Percentiles rank a stretch among this genome's conserved stretches.
phyloP scores from a whole-genome alignment of 2,113 vertebrate genomes.

The Oncorhynchus gorbuscha region DNA sequence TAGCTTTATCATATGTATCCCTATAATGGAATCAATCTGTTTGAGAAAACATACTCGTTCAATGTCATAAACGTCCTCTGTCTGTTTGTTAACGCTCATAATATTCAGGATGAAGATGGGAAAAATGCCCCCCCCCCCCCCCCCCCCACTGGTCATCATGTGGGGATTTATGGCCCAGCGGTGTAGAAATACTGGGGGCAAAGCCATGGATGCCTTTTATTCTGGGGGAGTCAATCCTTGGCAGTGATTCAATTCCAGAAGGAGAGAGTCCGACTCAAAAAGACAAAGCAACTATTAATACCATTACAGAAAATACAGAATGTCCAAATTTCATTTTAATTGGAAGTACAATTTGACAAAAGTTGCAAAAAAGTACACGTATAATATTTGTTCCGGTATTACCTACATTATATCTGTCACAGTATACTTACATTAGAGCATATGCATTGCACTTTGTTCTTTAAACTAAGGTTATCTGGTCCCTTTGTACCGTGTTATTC shows the following conservation, averaged over 20 bases:
- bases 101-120: too few relatives aligned
- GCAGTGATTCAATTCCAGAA: slow-evolving; percentile 20
- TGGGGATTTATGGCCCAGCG: slow-evolving; percentile 46
- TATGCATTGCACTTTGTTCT: background rate
- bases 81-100: background rate
- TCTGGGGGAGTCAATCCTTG: slow-evolving; percentile 10
- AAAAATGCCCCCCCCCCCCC: too few relatives aligned
- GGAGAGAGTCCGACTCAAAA: slow-evolving; percentile 13
- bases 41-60: slow-evolving; percentile 6
- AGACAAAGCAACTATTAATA: slow-evolving; percentile 10
- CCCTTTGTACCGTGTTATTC: background rate
- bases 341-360: too few relatives aligned
- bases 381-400: background rate
- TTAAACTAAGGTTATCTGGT: slow-evolving; percentile 9
- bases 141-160: slow-evolving; percentile 7
- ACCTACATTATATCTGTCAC: background rate
- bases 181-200: slow-evolving; percentile 34
- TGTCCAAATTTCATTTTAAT: background rate
- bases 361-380: background rate
- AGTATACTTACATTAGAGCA: background rate
- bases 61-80: slow-evolving; percentile 14
- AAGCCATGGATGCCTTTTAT: slow-evolving; percentile 16
- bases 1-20: background rate
- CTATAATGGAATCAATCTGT: too few relatives aligned
- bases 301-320: background rate